Evolutionary conservation across 1,140 invertebrate genomes (phyloP), one percentile per base, ranked within the genome.

Genomic region (Brachystomella parvula): DNA sequence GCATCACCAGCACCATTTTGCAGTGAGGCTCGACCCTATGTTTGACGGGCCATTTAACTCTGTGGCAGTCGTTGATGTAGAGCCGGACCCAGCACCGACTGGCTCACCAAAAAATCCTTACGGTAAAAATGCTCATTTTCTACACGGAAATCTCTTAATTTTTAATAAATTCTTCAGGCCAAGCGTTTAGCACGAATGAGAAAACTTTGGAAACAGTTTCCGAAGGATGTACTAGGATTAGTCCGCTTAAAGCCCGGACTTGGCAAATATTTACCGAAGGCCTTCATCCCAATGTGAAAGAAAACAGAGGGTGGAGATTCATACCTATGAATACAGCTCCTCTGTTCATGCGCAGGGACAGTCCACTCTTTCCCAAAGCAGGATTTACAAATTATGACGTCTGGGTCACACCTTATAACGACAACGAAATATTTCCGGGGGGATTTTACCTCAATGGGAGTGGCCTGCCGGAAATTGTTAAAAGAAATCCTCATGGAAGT

Each of bases 361-460:
- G 58, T 44, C 58, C 63, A 1, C 35, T 65, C 21, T 12, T 33
- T 26, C 63, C 67, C 0, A 61, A 65, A 35, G 17, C 47, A 0
- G 63, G 33, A 29, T 69, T 61, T 29, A 24, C 44, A 0, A 47
- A 65, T 0, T 62, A 56, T 30, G 60, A 61, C 33, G 49, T 62
- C 3, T 69, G 63, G 67, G 67, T 68, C 3, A 65, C 63, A 17
- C 67, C 67, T n/a, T 69, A 65, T 24, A 24, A 2, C n/a, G 67
- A 69, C 6, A 29, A 60, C n/a, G 63, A 69, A 61, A n/a, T 69
- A 3, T 69, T 53, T 44, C 24, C 67, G 26, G 67, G 63, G 3
- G 67, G 67, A 2, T 33, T 49, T 56, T 69, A 69, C 44, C 32
- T 65, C 6, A 63, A 69, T 47, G 35, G 49, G 24, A 15, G 32